Evolutionary conservation across 2,113 vertebrate species (phyloP), one percentile per base, ranked within the genome.

Genomic region (Xyrauchen texanus): DNA sequence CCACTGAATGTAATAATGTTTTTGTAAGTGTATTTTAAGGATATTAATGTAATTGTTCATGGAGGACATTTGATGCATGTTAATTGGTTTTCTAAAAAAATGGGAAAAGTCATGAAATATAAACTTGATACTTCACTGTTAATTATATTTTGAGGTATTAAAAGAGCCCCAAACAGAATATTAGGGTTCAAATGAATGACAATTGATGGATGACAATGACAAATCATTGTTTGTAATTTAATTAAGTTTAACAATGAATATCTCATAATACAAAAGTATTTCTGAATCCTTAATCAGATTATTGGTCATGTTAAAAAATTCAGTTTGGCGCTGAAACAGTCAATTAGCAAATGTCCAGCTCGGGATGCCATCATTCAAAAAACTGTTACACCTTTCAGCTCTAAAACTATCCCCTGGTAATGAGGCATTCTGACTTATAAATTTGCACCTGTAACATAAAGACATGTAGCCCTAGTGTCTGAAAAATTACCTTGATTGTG

Each of bases 401-500:
- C 84, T 88, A 84, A 85, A 85, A 83, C 87, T 87, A 45, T 65
- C 83, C 57, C 68, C 69, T 79, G 73, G 80, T 94, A 94, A 94
- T 91, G 91, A 94, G 91, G 89, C 87, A 90, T 91, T 91, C 90
- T 88, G 92, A 90, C 94, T 94, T 94, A 93, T 91, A 93, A 94
- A 94, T 93, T 92, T 93, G 91, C 91, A 94, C 93, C 93, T 94
- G 93, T 94, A 95, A 94, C 93, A 92, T 92, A 89, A 88, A 92
- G 92, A 94, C 94, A 94, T 92, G 93, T 90, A 94, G 93, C 92
- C 84, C 61, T 89, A 89, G 92, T 88, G 91, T 91, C 93, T 95
- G 94, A 95, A 96, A 95, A 95, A 95, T 95, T 92, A 93, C 93
- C 92, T 91, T 87, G 84, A 79, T 92, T 91, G 91, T 89, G 90